A percentile compares a stretch with the other conserved stretches of the same genome.
phyloP scores from a whole-genome alignment of 2,113 vertebrate genomes.

The Propithecus coquereli region DNA sequence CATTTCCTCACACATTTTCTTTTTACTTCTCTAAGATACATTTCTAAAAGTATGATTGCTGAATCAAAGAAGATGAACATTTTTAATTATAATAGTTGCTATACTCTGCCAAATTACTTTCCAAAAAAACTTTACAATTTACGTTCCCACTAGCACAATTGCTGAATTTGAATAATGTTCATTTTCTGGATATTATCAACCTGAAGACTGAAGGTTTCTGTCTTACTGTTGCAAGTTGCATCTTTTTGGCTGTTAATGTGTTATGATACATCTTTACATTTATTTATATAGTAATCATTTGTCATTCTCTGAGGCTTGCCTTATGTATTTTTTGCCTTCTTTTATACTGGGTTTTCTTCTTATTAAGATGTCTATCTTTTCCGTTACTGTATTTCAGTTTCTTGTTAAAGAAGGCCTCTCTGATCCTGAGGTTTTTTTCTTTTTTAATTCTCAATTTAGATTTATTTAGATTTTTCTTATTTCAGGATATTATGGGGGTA shows the following conservation, averaged over 20 bases:
- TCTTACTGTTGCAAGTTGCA: neutral
- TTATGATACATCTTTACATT: neutral
- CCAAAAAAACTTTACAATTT: neutral
- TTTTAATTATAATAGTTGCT: neutral
- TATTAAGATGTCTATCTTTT: neutral
- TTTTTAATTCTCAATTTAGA: neutral
- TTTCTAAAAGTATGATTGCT: neutral
- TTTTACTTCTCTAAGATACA: neutral
- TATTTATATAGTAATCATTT: neutral
- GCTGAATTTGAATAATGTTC: neutral
- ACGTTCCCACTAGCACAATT: neutral
- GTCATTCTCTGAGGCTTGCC: neutral
- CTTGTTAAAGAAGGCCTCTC: neutral
- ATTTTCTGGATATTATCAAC: neutral
- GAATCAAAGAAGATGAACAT: neutral
- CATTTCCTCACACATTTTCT: neutral
- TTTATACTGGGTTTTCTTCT: neutral
- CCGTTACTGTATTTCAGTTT: neutral
- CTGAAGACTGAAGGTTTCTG: neutral
- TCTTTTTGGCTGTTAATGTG: neutral
- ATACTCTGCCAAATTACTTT: neutral
- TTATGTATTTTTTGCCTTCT: neutral
- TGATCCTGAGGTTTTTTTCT: neutral
- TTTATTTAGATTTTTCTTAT: too few relatives aligned
- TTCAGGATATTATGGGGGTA: too few relatives aligned